Evolutionary conservation across 2,797 vertebrate species (phyloP).

Genomic region (Champsocephalus esox): DNA sequence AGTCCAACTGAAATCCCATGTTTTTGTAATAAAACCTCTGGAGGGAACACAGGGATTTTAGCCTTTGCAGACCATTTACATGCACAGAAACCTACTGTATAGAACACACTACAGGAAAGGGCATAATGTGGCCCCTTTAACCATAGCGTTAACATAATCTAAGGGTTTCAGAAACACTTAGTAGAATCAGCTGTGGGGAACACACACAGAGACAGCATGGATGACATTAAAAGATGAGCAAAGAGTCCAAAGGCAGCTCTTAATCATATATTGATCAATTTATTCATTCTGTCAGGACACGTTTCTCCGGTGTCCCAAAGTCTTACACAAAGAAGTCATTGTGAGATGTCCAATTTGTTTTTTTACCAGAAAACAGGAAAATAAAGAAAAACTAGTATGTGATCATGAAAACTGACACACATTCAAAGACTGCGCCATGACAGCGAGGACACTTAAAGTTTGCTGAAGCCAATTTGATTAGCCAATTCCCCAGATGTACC

Average conservation of each 20-base stretch:
- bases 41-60: too few relatives aligned
- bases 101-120: too few relatives aligned
- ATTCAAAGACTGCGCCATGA: conserved; percentile 74
- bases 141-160: not conserved
- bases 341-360: conserved; percentile 77
- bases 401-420: conserved; percentile 78
- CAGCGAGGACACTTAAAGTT: conserved; percentile 48
- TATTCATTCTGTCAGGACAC: conserved; percentile 85
- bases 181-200: not conserved
- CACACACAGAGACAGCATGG: not conserved
- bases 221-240: conserved; percentile 47
- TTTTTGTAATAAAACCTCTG: not conserved
- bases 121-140: too few relatives aligned
- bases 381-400: conserved; percentile 57
- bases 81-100: too few relatives aligned
- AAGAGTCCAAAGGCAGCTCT: conserved; percentile 64
- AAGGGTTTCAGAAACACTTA: not conserved
- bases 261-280: conserved; percentile 84
- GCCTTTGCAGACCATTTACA: too few relatives aligned
- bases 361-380: conserved; percentile 71
- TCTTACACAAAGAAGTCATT: conserved; percentile 81
- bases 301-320: conserved; percentile 74
- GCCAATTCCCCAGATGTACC: conserved; percentile 69
- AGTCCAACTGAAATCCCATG: not conserved
- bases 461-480: conserved; percentile 53